These are phyloP conservation scores for Carapus acus DNA, from an alignment of 2,797 vertebrate genomes.

Conservation along the genomic window DNA sequence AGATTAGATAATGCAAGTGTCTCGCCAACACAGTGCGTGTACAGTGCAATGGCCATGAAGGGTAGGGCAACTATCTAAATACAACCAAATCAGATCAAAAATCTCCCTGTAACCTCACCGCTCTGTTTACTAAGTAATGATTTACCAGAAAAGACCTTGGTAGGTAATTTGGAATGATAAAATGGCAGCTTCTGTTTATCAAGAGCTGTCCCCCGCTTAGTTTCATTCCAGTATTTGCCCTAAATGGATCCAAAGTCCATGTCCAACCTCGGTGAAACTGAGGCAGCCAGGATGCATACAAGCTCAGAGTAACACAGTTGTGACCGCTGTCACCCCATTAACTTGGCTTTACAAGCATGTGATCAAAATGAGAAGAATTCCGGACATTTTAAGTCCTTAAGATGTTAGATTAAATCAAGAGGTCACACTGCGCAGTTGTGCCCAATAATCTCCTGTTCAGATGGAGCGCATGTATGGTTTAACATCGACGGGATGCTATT, in stretches of 20 bases:
- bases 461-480: conserved; percentile 31
- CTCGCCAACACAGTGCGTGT: background rate
- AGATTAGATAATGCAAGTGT: background rate
- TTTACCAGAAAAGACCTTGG: conserved; percentile 69
- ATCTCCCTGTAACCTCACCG: conserved; percentile 35
- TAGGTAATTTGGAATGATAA: conserved; percentile 48
- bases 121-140: conserved; percentile 67
- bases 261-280: conserved; percentile 22
- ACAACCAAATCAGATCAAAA: conserved; percentile 26
- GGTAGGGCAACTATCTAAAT: conserved; percentile 18
- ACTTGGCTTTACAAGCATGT: conserved; percentile 34
- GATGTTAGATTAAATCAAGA: conserved; percentile 33
- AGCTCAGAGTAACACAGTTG: conserved; percentile 11
- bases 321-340: conserved; percentile 4
- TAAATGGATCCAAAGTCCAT: conserved; percentile 62
- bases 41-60: conserved; percentile 1
- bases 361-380: conserved; percentile 50
- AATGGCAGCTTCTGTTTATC: conserved; percentile 49
- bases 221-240: conserved; percentile 45
- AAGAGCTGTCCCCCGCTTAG: conserved; percentile 29
- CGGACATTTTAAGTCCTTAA: conserved; percentile 52
- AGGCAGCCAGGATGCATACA: conserved; percentile 3
- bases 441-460: conserved; percentile 19
- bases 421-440: conserved; percentile 31
- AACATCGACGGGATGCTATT: conserved; percentile 28